Base-by-base conservation (phyloP, 2,888 invertebrate species). In the Epirrhoe alternata region DNA sequence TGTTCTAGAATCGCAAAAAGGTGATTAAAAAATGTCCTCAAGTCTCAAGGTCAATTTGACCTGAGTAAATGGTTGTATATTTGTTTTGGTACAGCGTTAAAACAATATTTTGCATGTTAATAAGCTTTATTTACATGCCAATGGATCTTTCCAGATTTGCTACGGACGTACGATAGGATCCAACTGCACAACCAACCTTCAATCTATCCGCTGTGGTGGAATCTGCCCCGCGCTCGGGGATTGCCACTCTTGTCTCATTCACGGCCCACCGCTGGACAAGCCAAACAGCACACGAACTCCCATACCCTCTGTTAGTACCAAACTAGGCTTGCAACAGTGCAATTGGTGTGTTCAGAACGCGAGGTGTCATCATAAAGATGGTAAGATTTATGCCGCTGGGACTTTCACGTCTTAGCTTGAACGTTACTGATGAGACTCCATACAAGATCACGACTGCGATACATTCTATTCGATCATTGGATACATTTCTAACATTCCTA, bases 301-400 rank as follows among this genome's bases (percentile, higher is more conserved):
- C 0, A 80, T 94, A 61, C 90, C 94, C 1, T 94, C 94, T 1
- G 96, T 97, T 54, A 96, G 97, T 59, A 95, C 96, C 74, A 97
- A 97, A 80, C 86, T 97, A 61, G 96, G 97, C 24, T 88, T 97
- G 3, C 96, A 96, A 60, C 96, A 97, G 75, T 98, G 97, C 81
- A 96, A 96, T 50, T 98, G 98, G 98, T 98, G 98, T 84, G 98
- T 98, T 1, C 98, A 98, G 83, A 97, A 97, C 81, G 97, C 97
- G 0, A 94, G 97, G 50, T 98, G 98, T 82, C 98, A 98, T 85
- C 97, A 97, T 77, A 96, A 96, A 79, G 96, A 97, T 79, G 97
- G 96, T 94, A 92, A 87, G 81, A 16, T 42, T 5, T 12, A 12
- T 42, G 33, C 16, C 31, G 16, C 12, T 0, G 31, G 54, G 38